Evolutionary conservation across 2,797 vertebrate species (phyloP).

Genomic region (Pseudochromis fuscus): DNA sequence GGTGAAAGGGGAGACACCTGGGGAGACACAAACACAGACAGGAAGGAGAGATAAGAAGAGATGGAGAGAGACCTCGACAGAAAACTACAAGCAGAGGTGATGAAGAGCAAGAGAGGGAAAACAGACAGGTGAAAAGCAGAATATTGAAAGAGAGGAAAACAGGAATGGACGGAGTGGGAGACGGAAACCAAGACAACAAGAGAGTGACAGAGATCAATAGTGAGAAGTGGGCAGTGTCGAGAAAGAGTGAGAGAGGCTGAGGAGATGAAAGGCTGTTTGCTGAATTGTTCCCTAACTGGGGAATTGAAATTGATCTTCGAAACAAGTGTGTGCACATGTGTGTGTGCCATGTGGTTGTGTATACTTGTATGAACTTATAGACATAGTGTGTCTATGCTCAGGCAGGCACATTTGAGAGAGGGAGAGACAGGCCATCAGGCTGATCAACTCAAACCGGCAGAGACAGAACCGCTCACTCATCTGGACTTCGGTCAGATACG

Average conservation of each 20-base stretch:
- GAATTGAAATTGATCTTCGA: constrained; percentile 82
- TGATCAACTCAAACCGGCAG: constrained; percentile 56
- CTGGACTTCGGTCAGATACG: constrained; percentile 52
- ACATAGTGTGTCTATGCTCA: constrained; percentile 35
- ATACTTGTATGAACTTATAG: constrained; percentile 32
- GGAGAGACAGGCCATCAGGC: constrained; percentile 24
- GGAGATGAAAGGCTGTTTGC: constrained; percentile 78
- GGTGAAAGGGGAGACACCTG: constrained; percentile 9
- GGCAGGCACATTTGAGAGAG: constrained; percentile 31
- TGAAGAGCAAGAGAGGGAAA: constrained; percentile 36
- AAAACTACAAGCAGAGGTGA: constrained; percentile 11
- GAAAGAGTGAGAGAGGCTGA: constrained; percentile 62
- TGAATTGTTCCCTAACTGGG: constrained; percentile 75
- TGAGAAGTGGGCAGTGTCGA: constrained; percentile 69
- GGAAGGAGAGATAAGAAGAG: not conserved
- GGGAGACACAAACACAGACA: constrained; percentile 11
- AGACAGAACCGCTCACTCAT: constrained; percentile 37
- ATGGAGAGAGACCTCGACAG: constrained; percentile 10
- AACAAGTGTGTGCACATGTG: constrained; percentile 42
- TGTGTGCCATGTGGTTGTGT: constrained; percentile 43
- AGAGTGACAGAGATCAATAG: constrained; percentile 75
- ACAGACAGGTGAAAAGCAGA: constrained; percentile 15
- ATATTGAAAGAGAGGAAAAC: constrained; percentile 27
- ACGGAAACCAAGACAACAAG: constrained; percentile 56
- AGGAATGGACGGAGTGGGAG: constrained; percentile 18